These are phyloP conservation scores for Lithobates sylvaticus DNA, from an alignment of 2,797 vertebrate species.

Conservation along the genomic window DNA sequence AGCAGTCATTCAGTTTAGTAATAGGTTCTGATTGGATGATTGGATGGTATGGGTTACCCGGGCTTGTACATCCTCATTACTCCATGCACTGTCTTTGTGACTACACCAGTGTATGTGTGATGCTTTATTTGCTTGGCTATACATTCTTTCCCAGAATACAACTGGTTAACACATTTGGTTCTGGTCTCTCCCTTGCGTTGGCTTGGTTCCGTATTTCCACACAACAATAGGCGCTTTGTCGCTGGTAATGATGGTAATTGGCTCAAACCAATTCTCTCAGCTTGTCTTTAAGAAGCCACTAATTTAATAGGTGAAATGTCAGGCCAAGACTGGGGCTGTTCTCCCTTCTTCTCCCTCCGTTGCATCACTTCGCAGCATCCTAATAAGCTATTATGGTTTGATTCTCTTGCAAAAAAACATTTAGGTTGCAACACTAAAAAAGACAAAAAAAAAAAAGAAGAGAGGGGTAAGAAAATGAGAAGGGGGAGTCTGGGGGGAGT, in stretches of 20 bases:
- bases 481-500: no score
- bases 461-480: not conserved
- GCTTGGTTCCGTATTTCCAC: constrained; percentile 29
- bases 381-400: constrained; percentile 80
- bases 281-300: constrained; percentile 76
- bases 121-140: no score
- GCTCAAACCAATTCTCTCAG: constrained; percentile 64
- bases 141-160: constrained; percentile 4
- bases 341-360: constrained; percentile 67
- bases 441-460: constrained; percentile 6
- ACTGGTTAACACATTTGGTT: constrained; percentile 39
- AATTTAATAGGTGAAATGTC: constrained; percentile 81
- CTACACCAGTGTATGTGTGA: no score
- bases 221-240: constrained; percentile 74
- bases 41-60: no score
- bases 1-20: no score
- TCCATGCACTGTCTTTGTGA: no score
- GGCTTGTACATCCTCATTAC: no score
- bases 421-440: constrained; percentile 46
- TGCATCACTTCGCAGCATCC: constrained; percentile 74
- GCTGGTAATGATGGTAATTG: constrained; percentile 72
- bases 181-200: constrained; percentile 47
- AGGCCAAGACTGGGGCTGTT: constrained; percentile 71
- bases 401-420: constrained; percentile 64
- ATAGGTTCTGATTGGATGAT: no score